These are phyloP conservation scores for Drosophila tropicalis DNA, from an alignment of 1,140 invertebrate genomes.

Conservation along the genomic window DNA sequence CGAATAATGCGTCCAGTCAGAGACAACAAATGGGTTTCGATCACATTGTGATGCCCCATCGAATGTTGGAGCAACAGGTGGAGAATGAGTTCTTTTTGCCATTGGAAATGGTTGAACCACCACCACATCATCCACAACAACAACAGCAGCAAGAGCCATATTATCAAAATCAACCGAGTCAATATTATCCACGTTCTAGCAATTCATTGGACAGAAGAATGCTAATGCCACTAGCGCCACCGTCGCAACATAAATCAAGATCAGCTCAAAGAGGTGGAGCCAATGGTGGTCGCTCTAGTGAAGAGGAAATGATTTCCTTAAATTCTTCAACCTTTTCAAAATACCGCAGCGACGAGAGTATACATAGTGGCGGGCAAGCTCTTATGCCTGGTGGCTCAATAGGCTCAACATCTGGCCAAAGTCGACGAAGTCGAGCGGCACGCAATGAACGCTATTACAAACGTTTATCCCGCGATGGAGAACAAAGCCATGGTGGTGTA, in stretches of 20 bases:
- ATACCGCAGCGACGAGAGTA: constrained; percentile 88
- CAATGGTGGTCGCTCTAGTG: constrained; percentile 87
- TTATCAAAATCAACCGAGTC: constrained; percentile 81
- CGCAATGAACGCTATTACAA: constrained; percentile 91
- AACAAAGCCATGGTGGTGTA: constrained; percentile 85
- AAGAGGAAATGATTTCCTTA: constrained; percentile 87
- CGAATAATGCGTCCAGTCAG: not conserved
- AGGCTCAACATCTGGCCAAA: constrained; percentile 47
- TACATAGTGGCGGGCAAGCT: constrained; percentile 85
- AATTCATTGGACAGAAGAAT: constrained; percentile 81
- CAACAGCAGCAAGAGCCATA: constrained; percentile 60
- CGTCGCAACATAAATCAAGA: constrained; percentile 40
- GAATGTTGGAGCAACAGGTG: constrained; percentile 36
- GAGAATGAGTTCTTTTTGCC: constrained; percentile 85
- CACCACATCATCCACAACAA: no score
- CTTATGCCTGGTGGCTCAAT: constrained; percentile 74
- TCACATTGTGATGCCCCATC: constrained; percentile 83
- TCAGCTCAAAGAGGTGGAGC: constrained; percentile 79
- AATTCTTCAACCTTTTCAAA: constrained; percentile 87
- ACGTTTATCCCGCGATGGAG: constrained; percentile 88
- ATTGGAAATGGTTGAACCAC: constrained; percentile 83
- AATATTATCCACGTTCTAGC: constrained; percentile 82
- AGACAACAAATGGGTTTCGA: constrained; percentile 84
- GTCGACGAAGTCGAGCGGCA: constrained; percentile 86
- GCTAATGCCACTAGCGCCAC: constrained; percentile 26